Base-by-base conservation (phyloP, 1,140 invertebrate genomes). In the Spodoptera frugiperda region DNA sequence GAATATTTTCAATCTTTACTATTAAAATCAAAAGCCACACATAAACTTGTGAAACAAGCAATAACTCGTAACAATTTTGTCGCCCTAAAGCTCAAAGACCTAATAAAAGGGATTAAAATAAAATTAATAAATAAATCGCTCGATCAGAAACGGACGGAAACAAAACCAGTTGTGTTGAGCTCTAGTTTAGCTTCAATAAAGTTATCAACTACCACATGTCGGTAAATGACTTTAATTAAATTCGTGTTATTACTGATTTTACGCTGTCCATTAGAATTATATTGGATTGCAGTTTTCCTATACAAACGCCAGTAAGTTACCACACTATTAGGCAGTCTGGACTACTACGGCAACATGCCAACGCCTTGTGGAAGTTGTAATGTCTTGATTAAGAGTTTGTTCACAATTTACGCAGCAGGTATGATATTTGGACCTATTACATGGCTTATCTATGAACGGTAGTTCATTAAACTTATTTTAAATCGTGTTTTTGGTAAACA, bases 161-260 rank as follows among this genome's bases (percentile, higher is more conserved):
- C 44, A 10, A 25, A 48, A 67, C 63, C 63, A 48, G 63, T 67
- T 25, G 63, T 14, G 6, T 8, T 51, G 30, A 70, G 67, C 67
- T 54, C 67, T 39, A 54, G 67, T 70, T 57, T 67, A 48, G 44
- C 44, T 67, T 67, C 44, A 67, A 67, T 67, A 49, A 67, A 67
- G 63, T 67, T 67, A 67, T 67, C 63, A 67, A 49, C 15, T 25
- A 17, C 21, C 71, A 73, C 71, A 73, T 61, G 71, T 73, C 55
- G 61, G 39, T 10, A 15, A 46, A 15, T 44, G 15, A 49, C 44
- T 73, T 73, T 73, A 59, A 61, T 48, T 19, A 61, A 73, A 51
- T 71, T 59, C 21, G 12, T 48, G 44, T 73, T 49, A 73, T 73
- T 73, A 73, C 71, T n/a, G 55, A 73, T 73, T 73, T 73, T 73